phyloP scores from a whole-genome alignment of 1,140 invertebrate genomes.

The Drosophila orosa region DNA sequence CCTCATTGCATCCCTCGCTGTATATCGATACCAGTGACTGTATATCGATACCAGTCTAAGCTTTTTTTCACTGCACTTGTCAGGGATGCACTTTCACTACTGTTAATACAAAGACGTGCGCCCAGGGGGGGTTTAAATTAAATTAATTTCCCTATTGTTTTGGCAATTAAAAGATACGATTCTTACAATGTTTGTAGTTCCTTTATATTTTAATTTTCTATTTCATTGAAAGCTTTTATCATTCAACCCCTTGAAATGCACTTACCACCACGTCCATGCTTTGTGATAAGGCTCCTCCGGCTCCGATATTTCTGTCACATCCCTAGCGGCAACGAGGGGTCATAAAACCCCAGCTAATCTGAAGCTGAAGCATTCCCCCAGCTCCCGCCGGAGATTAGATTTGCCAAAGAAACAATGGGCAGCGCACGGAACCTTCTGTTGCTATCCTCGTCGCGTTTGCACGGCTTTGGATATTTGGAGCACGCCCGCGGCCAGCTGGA shows the following conservation, averaged over 20 bases:
- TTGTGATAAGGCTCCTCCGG: neutral
- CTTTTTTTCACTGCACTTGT: neutral
- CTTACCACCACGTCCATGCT: neutral
- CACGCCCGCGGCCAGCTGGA: constrained; percentile 88
- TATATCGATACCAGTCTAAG: neutral
- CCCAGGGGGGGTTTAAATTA: too few relatives aligned
- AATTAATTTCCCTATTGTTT: neutral
- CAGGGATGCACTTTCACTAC: neutral
- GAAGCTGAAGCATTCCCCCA: neutral
- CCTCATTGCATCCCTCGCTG: neutral
- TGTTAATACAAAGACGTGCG: too few relatives aligned
- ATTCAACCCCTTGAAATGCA: neutral
- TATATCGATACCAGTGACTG: neutral
- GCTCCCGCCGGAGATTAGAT: constrained; percentile 37
- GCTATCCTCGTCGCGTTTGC: constrained; percentile 89
- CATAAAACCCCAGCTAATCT: constrained; percentile 38
- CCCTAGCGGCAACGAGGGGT: constrained; percentile 6
- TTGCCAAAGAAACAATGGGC: constrained; percentile 9
- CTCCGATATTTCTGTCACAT: constrained; percentile 12
- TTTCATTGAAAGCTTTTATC: neutral
- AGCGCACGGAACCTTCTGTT: constrained; percentile 85
- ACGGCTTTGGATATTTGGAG: constrained; percentile 88
- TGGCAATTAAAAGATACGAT: neutral
- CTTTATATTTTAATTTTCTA: too few relatives aligned
- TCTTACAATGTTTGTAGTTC: too few relatives aligned